Evolutionary conservation across 2,113 vertebrate genomes (phyloP), one percentile per base, ranked within the genome.

Genomic region (Rhabdornis inornatus): DNA sequence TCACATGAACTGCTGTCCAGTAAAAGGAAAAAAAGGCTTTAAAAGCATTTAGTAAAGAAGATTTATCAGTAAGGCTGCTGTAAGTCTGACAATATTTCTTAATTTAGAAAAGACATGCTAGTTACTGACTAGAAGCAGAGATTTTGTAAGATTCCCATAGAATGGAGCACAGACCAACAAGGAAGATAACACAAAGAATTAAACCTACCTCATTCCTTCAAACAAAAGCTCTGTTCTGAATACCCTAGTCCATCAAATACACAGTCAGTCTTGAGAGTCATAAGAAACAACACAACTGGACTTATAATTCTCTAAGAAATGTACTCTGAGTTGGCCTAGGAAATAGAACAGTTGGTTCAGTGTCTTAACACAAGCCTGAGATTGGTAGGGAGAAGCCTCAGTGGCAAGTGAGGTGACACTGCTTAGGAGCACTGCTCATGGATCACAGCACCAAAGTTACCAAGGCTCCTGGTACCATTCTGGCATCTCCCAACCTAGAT

Each of bases 111-210:
- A 84, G 19, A 74, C 0, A 0, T 63, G 56, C 39, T 39, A 76
- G 19, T 15, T 76, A 44, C 28, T 69, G 55, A 72, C n/a, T 27
- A 56, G 39, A 71, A 87, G 69, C 17, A 68, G 22, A 79, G 28
- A 69, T 60, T 33, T 78, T n/a, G 2, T 12, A 72, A 18, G 33
- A 44, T 74, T 74, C 39, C 45, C 27, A 14, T 3, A 8, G 31
- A 83, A 49, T 2, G 0, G 1, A 76, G 13, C 5, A 15, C 11
- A 56, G 49, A 42, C 13, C 1, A 3, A 15, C 45, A 71, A 53
- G 22, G 4, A 75, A 72, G 23, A 21, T 59, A 79, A 42, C 15
- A 39, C 33, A 70, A 4, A 72, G 13, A 88, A 64, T 25, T 49
- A 65, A 88, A 49, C 16, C 14, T 4, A 85, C 27, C 27, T 42